Percentiles rank a stretch among this genome's conserved stretches.
phyloP scores from a whole-genome alignment of 2,888 invertebrate species.

The Pheosia tremula region DNA sequence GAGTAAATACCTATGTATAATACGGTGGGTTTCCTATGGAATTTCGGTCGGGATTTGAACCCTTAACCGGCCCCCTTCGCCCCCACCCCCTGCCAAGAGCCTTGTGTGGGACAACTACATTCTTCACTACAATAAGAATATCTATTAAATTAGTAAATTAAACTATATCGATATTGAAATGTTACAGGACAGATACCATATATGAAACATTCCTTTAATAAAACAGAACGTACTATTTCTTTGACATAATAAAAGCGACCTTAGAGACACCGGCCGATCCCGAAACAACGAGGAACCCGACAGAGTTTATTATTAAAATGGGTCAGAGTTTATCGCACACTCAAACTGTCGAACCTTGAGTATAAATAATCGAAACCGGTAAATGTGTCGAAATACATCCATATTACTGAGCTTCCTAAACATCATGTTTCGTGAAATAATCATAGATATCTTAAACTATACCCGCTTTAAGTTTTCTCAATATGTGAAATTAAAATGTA shows the following conservation, averaged over 20 bases:
- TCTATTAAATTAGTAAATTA: slow-evolving; percentile 10
- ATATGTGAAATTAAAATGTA: too few relatives aligned
- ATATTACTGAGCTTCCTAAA: neutral
- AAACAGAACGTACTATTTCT: slow-evolving; percentile 19
- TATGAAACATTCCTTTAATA: slow-evolving; percentile 18
- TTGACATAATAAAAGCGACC: slow-evolving; percentile 17
- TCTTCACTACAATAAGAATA: neutral
- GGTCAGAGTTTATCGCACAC: slow-evolving; percentile 35
- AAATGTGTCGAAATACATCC: slow-evolving; percentile 16
- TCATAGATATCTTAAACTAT: too few relatives aligned
- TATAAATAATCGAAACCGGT: slow-evolving; percentile 21
- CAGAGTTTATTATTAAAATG: slow-evolving; percentile 32
- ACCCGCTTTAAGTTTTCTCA: neutral
- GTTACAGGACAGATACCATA: neutral
- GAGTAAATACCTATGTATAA: too few relatives aligned
- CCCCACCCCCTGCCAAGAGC: too few relatives aligned
- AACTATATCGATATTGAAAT: slow-evolving; percentile 5
- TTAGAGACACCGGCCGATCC: slow-evolving; percentile 8
- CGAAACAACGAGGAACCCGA: slow-evolving; percentile 26
- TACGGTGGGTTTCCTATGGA: too few relatives aligned
- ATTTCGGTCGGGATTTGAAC: too few relatives aligned
- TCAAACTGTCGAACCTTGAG: slow-evolving; percentile 15
- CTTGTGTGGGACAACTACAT: too few relatives aligned
- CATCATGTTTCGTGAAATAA: neutral
- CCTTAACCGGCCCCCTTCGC: too few relatives aligned